Percentiles rank a stretch among this genome's conserved stretches.
Evolutionary conservation across 2,888 invertebrate species (phyloP).

Genomic region (Protonemura montana): DNA sequence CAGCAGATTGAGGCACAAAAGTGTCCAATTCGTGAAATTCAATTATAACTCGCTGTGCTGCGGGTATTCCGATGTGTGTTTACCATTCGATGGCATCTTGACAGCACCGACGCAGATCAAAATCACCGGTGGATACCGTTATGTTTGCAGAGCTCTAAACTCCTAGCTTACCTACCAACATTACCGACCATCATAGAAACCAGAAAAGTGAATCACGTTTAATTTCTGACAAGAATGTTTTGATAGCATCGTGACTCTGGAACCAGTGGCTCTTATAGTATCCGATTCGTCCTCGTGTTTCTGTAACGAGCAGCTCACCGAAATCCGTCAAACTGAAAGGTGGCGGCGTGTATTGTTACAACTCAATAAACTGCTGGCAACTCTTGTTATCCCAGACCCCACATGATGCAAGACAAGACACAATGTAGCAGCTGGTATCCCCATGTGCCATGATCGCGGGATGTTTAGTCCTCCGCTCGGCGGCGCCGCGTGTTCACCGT

Average conservation of each 20-base stretch:
- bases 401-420: constrained; percentile 27
- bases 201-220: background rate
- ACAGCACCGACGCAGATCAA: background rate
- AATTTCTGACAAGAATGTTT: background rate
- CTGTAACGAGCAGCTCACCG: background rate
- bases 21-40: background rate
- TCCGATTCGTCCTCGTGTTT: background rate
- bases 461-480: background rate
- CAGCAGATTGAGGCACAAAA: background rate
- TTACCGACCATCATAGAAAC: background rate
- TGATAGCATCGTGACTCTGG: background rate
- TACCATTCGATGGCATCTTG: background rate
- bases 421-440: background rate
- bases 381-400: constrained; percentile 34
- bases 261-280: background rate
- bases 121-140: background rate
- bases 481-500: background rate
- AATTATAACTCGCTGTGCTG: background rate
- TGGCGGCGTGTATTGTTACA: background rate
- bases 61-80: background rate
- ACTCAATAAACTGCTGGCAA: background rate
- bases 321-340: background rate
- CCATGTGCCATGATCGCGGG: no score
- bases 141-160: background rate
- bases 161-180: background rate